Conservation (phyloP, 2,113 vertebrate genomes). For the Uria aalge region DNA sequence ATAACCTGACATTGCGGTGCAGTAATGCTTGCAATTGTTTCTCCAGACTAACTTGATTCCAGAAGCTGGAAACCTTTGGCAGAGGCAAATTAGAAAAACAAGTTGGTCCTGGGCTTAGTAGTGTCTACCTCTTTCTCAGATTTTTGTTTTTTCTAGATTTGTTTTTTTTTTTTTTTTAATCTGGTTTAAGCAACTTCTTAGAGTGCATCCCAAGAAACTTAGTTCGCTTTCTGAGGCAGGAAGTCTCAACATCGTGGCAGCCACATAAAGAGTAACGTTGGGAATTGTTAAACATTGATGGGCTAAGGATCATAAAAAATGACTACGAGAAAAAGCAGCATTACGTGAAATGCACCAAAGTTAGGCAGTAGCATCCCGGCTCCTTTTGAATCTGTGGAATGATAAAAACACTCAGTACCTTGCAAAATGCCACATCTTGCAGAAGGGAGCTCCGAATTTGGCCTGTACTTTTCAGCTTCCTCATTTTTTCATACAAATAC, state of each 20-base stretch:
- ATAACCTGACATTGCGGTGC: background rate
- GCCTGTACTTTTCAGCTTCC: background rate
- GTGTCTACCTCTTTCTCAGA: background rate
- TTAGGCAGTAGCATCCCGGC: background rate
- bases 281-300: background rate
- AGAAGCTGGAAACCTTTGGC: background rate
- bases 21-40: background rate
- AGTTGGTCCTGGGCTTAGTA: background rate
- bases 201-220: background rate
- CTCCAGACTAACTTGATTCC: background rate
- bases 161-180: background rate
- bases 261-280: background rate
- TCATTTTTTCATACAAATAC: background rate
- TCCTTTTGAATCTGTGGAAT: background rate
- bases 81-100: background rate
- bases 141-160: background rate
- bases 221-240: background rate
- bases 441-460: background rate
- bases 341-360: fast-evolving
- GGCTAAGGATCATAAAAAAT: background rate
- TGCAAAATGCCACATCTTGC: background rate
- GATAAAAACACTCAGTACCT: background rate
- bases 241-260: background rate
- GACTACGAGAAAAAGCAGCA: background rate
- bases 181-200: background rate